Percentiles rank a stretch among this genome's conserved stretches.
Conservation (phyloP, 1,140 invertebrate genomes). For the Diorhabda carinulata region DNA sequence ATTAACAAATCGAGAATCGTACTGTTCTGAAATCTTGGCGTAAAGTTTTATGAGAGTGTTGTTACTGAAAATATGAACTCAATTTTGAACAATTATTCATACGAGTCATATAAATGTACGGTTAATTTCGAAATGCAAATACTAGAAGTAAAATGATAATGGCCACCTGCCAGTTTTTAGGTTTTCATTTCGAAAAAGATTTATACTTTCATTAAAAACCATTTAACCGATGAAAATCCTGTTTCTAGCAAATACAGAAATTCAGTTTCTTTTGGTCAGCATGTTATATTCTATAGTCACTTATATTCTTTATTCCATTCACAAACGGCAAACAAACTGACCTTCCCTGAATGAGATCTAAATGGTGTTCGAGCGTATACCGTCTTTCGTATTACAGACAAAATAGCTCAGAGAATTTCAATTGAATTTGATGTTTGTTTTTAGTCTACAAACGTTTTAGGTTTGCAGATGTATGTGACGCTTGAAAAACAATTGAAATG, state of each 20-base stretch:
- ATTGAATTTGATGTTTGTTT: slow-evolving; percentile 14
- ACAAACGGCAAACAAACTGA: slow-evolving; percentile 28
- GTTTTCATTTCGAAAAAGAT: not conserved
- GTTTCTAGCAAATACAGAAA: not conserved
- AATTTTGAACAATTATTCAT: too few relatives aligned
- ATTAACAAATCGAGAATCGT: too few relatives aligned
- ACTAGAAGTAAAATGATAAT: too few relatives aligned
- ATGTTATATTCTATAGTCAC: not conserved
- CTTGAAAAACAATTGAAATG: too few relatives aligned
- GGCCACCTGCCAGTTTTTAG: not conserved
- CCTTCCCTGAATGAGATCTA: slow-evolving; percentile 31
- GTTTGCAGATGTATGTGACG: too few relatives aligned
- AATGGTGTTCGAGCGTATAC: slow-evolving; percentile 20
- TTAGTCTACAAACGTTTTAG: not conserved
- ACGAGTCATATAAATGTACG: too few relatives aligned
- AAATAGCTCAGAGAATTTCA: slow-evolving; percentile 27
- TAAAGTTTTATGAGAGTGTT: too few relatives aligned
- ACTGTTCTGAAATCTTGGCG: too few relatives aligned
- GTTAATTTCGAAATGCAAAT: too few relatives aligned
- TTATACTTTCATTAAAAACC: not conserved
- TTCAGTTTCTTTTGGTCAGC: not conserved
- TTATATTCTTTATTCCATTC: slow-evolving; percentile 25
- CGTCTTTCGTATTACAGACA: slow-evolving; percentile 20
- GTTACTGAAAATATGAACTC: too few relatives aligned
- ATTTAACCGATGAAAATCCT: not conserved